phyloP scores from a whole-genome alignment of 2,797 vertebrate species.

The Pangasius krempfi region DNA sequence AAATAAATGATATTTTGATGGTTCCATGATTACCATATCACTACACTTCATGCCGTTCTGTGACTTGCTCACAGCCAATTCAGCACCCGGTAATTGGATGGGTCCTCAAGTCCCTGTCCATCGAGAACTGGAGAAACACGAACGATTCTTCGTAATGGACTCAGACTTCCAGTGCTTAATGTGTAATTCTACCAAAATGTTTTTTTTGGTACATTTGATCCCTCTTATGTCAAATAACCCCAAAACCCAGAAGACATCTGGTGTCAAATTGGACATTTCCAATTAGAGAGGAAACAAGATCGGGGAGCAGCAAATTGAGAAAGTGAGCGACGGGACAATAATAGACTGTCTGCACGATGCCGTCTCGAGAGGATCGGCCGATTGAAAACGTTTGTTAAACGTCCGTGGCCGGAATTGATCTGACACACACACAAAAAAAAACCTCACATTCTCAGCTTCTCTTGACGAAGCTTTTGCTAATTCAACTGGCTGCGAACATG shows the following conservation, averaged over 20 bases:
- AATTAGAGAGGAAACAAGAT: constrained; percentile 56
- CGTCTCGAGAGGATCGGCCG: constrained; percentile 38
- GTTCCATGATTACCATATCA: background rate
- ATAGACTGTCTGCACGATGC: constrained; percentile 32
- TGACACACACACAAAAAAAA: constrained; percentile 45
- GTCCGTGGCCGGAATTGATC: constrained; percentile 51
- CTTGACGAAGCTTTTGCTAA: constrained; percentile 30
- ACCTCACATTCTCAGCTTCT: constrained; percentile 36
- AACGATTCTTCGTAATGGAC: constrained; percentile 11
- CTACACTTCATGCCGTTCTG: background rate
- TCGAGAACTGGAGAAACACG: background rate
- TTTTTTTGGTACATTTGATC: constrained; percentile 1
- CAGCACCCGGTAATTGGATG: background rate
- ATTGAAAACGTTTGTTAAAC: constrained; percentile 56
- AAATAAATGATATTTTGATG: background rate
- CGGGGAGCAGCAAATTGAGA: constrained; percentile 13
- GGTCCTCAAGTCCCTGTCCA: background rate
- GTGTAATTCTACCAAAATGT: constrained; percentile 18
- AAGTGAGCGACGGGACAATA: constrained; percentile 44
- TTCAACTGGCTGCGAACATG: constrained; percentile 57
- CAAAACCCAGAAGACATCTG: constrained; percentile 42
- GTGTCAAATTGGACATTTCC: constrained; percentile 60
- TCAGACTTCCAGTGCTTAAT: constrained; percentile 2
- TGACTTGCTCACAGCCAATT: background rate
- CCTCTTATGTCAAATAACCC: constrained; percentile 50